Evolutionary conservation across 2,797 vertebrate genomes (phyloP), one percentile per base, ranked within the genome.

Genomic region (Chromis chromis): DNA sequence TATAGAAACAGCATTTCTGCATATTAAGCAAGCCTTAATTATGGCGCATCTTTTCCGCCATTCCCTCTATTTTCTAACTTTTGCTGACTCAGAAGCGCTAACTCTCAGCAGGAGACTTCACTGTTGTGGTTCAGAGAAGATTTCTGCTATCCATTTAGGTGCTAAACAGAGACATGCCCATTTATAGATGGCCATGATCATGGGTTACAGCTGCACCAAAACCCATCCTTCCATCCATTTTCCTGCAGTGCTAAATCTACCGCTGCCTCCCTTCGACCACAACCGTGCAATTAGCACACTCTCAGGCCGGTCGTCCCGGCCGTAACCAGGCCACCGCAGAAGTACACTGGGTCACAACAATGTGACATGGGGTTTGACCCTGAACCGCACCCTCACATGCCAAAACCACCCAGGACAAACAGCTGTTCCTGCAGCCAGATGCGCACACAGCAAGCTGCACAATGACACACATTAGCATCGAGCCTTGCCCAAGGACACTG

Each of bases 241-340:
- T 70, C 48, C 64, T 61, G 58, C 82, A 27, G 42, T 4, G 74
- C 70, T 70, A 65, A 83, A 80, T 80, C 80, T 67, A 70, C 76
- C 50, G n/a, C 83, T 74, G 85, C 78, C 82, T 87, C 74, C 84
- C 63, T 65, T 65, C 4, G 49, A 78, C 88, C 91, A 79, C 91
- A 92, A 81, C 31, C 87, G 1, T 91, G 72, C 84, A 90, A 91
- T 93, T 91, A 89, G 81, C 91, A 90, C 92, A 86, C 89, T 83
- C 74, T 84, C 83, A 67, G 82, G 77, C 84, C 71, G n/a, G 66
- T 65, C 49, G 55, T 72, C 83, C 65, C 63, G 39, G 78, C 86
- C 82, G 71, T 75, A 73, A 79, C 65, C 84, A 46, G 64, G 74
- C 84, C 83, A 84, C 92, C 86, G 1, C 87, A 89, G 81, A 39